phyloP scores from a whole-genome alignment of 2,888 invertebrate genomes.

The Epistrophe grossulariae region DNA sequence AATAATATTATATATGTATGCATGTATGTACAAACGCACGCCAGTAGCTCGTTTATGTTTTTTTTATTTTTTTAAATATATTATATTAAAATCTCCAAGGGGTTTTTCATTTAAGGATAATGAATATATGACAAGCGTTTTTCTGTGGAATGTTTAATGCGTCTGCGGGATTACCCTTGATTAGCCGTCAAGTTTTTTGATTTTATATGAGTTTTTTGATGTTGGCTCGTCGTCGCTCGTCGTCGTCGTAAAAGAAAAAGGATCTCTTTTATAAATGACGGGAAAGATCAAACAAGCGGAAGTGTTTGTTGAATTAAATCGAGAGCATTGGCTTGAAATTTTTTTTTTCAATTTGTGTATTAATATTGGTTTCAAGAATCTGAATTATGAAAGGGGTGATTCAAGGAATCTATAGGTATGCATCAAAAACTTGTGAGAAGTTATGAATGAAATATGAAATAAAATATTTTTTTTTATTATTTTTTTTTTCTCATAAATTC shows the following conservation, averaged over 20 bases:
- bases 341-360: neutral
- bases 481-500: too few species aligned
- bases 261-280: constrained; percentile 64
- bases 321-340: constrained; percentile 62
- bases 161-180: constrained; percentile 44
- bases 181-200: constrained; percentile 61
- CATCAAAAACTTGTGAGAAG: neutral
- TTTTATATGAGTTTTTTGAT: constrained; percentile 66
- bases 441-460: neutral
- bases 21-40: constrained; percentile 18
- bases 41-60: constrained; percentile 40
- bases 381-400: constrained; percentile 25
- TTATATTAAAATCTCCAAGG: constrained; percentile 55
- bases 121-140: constrained; percentile 81
- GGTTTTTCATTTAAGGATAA: constrained; percentile 72
- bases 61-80: constrained; percentile 11
- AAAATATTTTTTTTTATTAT: neutral
- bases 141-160: constrained; percentile 64
- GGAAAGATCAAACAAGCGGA: constrained; percentile 72
- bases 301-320: constrained; percentile 76
- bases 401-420: neutral
- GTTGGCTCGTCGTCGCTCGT: constrained; percentile 17
- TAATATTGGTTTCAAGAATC: constrained; percentile 49
- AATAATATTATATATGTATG: neutral
- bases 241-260: constrained; percentile 4